Evolutionary conservation across 2,888 invertebrate genomes (phyloP).

Genomic region (Pollenia angustigena): DNA sequence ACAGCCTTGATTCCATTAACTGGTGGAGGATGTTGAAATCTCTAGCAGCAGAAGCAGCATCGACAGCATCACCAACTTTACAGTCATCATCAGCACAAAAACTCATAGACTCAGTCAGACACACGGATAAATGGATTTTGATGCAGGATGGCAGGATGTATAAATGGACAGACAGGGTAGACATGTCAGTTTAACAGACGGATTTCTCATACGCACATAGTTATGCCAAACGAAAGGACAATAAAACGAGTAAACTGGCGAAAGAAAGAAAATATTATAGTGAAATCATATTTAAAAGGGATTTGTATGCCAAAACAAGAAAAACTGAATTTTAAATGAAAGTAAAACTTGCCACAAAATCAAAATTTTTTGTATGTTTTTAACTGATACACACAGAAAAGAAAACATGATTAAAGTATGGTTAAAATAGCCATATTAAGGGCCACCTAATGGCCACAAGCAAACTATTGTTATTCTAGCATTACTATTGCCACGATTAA

Average conservation of each 20-base stretch:
- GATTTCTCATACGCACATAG: slow-evolving; percentile 68
- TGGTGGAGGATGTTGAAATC: slow-evolving; percentile 37
- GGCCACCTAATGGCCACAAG: no score
- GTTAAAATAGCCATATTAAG: no score
- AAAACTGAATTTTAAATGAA: slow-evolving; percentile 44
- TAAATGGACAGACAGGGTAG: slow-evolving; percentile 50
- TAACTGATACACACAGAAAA: no score
- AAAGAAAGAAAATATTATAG: slow-evolving; percentile 40
- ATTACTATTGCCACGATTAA: no score
- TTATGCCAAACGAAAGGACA: slow-evolving; percentile 67
- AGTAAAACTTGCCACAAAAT: slow-evolving; percentile 36
- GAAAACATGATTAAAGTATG: no score
- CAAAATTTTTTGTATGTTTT: not conserved
- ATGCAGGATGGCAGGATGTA: slow-evolving; percentile 48
- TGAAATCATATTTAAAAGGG: slow-evolving; percentile 24
- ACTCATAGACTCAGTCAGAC: slow-evolving; percentile 50
- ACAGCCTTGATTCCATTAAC: slow-evolving; percentile 22
- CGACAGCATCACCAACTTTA: slow-evolving; percentile 31
- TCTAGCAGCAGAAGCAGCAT: slow-evolving; percentile 26
- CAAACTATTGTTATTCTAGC: no score
- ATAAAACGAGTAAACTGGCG: slow-evolving; percentile 37
- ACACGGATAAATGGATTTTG: slow-evolving; percentile 22
- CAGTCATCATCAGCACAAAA: slow-evolving; percentile 52
- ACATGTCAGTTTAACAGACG: slow-evolving; percentile 65
- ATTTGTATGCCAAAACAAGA: not conserved